A percentile compares a stretch with the other conserved stretches of the same genome.
These are phyloP conservation scores for Perca fluviatilis DNA, from an alignment of 2,113 vertebrate genomes.

Conservation along the genomic window DNA sequence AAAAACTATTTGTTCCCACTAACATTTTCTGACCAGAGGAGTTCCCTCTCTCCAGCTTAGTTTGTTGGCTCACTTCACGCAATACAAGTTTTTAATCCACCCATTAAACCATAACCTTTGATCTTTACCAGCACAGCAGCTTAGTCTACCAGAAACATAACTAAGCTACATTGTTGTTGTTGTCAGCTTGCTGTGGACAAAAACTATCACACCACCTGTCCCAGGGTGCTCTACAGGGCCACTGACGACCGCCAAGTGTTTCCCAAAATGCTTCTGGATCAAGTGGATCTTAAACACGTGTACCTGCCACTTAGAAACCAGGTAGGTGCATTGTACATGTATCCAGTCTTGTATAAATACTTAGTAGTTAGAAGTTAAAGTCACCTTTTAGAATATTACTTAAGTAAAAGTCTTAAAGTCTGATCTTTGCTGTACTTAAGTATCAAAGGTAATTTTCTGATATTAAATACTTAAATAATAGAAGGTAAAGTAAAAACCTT, in stretches of 20 bases:
- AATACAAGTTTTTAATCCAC: not conserved
- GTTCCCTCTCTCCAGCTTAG: not conserved
- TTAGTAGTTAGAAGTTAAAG: no score
- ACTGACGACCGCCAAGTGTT: constrained; percentile 86
- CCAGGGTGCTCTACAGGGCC: constrained; percentile 88
- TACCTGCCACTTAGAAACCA: constrained; percentile 88
- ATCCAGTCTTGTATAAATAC: no score
- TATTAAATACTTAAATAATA: no score
- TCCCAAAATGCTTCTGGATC: constrained; percentile 88
- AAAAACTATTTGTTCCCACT: not conserved
- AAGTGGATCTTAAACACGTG: constrained; percentile 85
- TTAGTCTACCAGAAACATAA: constrained; percentile 7
- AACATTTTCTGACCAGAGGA: not conserved
- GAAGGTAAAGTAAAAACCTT: no score
- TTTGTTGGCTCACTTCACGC: not conserved
- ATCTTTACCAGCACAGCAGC: not conserved
- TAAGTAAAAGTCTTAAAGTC: no score
- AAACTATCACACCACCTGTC: constrained; percentile 84
- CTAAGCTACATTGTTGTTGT: constrained; percentile 39
- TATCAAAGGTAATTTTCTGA: no score
- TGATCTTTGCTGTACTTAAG: no score
- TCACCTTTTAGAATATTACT: no score
- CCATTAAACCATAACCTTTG: not conserved
- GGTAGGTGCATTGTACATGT: constrained; percentile 74
- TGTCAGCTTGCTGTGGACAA: constrained; percentile 89